A percentile compares a stretch with the other conserved stretches of the same genome.
phyloP scores from a whole-genome alignment of 2,113 vertebrate species.

The Grallaria varia region DNA sequence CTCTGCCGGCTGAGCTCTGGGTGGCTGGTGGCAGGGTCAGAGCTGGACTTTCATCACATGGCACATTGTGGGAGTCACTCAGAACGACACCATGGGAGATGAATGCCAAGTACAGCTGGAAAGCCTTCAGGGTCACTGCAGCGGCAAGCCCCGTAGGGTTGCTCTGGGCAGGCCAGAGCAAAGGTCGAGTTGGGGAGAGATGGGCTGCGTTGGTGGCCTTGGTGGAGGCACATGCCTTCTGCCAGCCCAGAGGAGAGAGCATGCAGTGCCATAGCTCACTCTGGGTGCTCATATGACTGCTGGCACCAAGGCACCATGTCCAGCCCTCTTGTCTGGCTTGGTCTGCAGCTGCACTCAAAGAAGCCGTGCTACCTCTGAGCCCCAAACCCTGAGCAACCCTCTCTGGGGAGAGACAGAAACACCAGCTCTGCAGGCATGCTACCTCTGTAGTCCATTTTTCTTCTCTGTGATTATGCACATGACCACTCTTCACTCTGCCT shows the following conservation, averaged over 20 bases:
- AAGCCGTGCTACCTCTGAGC: background rate
- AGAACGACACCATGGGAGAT: background rate
- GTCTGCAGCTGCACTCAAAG: background rate
- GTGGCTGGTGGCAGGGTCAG: background rate
- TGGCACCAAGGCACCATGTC: background rate
- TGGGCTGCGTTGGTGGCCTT: background rate
- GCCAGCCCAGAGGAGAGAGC: background rate
- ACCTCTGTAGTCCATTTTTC: background rate
- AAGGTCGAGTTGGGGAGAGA: background rate
- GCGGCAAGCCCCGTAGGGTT: accelerated
- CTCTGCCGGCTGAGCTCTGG: background rate
- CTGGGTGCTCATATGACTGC: accelerated
- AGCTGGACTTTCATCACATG: background rate
- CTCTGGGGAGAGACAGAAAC: background rate
- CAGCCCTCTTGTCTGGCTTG: background rate
- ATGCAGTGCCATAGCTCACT: accelerated
- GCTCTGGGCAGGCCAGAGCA: background rate
- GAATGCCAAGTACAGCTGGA: background rate
- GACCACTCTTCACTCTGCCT: background rate
- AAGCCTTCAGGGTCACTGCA: background rate
- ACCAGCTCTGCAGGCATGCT: background rate
- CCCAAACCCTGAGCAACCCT: background rate
- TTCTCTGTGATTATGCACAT: accelerated
- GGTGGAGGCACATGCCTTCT: background rate
- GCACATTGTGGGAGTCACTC: background rate